Conservation (phyloP, 2,888 invertebrate genomes). For the Drosophila peninsularis region DNA sequence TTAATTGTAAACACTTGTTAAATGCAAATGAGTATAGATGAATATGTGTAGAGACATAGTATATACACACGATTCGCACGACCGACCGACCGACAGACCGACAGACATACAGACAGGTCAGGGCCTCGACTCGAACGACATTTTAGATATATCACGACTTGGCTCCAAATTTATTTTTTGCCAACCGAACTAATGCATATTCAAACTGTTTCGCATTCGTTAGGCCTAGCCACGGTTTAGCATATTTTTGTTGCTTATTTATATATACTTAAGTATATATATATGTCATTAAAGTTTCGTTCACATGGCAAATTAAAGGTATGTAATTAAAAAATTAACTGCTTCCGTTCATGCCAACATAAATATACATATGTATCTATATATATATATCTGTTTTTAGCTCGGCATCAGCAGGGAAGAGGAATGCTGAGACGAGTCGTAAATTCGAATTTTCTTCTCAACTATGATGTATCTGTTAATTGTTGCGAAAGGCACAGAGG, state of each 20-base stretch:
- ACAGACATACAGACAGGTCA: slow-evolving; percentile 45
- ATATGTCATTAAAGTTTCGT: slow-evolving; percentile 46
- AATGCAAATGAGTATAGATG: slow-evolving; percentile 66
- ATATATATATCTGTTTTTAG: neutral
- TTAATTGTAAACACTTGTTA: slow-evolving; percentile 80
- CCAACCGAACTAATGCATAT: slow-evolving; percentile 57
- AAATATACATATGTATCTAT: neutral
- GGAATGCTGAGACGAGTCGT: slow-evolving; percentile 28
- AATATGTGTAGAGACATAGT: neutral
- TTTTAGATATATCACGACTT: slow-evolving; percentile 62
- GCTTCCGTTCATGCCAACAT: slow-evolving; percentile 71
- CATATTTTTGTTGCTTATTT: slow-evolving; percentile 1
- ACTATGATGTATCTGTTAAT: slow-evolving; percentile 12
- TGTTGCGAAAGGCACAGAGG: slow-evolving; percentile 17
- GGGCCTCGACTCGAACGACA: slow-evolving; percentile 30
- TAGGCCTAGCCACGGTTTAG: slow-evolving; percentile 26
- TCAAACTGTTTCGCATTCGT: slow-evolving; percentile 46
- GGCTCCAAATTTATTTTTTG: slow-evolving; percentile 13
- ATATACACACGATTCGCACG: slow-evolving; percentile 24
- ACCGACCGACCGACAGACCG: slow-evolving; percentile 1
- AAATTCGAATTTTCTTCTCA: slow-evolving; percentile 28
- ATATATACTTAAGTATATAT: slow-evolving; percentile 14
- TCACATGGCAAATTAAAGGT: slow-evolving; percentile 68
- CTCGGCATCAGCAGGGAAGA: slow-evolving; percentile 4
- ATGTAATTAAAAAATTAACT: slow-evolving; percentile 77